Conservation (phyloP, 1,140 invertebrate genomes). For the Macrosteles quadrilineatus region DNA sequence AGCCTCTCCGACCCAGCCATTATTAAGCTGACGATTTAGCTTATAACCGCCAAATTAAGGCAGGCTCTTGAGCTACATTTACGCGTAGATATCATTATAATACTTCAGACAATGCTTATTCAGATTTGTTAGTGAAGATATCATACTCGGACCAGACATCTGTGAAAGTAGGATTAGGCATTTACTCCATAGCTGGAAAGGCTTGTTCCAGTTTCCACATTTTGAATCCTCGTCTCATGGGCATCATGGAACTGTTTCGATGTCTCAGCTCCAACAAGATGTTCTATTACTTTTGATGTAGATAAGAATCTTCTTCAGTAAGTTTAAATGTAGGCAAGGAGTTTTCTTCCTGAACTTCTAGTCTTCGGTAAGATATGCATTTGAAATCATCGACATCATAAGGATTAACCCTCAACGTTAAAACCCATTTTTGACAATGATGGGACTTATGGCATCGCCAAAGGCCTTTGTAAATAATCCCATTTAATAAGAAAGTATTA, state of each 20-base stretch:
- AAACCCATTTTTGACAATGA: conserved; percentile 31
- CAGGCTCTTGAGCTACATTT: too few relatives aligned
- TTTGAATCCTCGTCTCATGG: neutral
- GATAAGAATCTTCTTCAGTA: conserved; percentile 1
- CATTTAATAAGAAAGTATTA: too few relatives aligned
- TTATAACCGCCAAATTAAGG: too few relatives aligned
- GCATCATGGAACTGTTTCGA: conserved; percentile 12
- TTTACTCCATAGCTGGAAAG: conserved; percentile 12
- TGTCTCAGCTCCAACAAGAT: conserved; percentile 13
- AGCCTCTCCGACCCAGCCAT: too few relatives aligned
- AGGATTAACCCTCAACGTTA: conserved; percentile 28
- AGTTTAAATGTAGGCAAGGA: conserved; percentile 5
- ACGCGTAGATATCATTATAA: too few relatives aligned
- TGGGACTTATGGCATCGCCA: conserved; percentile 17
- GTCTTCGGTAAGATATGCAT: conserved; percentile 12
- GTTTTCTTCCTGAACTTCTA: conserved; percentile 14
- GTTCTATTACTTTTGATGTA: conserved; percentile 16
- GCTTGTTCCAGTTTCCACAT: neutral
- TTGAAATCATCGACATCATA: neutral
- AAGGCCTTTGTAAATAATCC: conserved; percentile 5
- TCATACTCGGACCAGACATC: too few relatives aligned
- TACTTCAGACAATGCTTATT: too few relatives aligned
- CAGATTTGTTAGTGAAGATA: too few relatives aligned
- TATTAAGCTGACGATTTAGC: too few relatives aligned
- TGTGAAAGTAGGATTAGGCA: too few relatives aligned